Evolutionary conservation across 1,140 invertebrate genomes (phyloP).

Genomic region (Chironomus striatipennis): DNA sequence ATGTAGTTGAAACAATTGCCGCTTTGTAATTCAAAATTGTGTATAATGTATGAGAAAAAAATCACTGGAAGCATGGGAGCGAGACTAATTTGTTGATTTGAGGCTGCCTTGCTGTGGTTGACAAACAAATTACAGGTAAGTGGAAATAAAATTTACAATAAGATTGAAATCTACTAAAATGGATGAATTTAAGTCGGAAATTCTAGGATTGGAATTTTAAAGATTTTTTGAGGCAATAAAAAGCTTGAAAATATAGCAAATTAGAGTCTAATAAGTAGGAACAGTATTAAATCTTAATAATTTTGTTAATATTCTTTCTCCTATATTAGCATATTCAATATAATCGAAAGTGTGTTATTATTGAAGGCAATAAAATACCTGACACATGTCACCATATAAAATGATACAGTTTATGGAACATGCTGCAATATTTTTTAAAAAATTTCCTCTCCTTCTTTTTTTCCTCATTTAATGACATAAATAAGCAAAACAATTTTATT

Average conservation of each 20-base stretch:
- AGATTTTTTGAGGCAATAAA: too few species aligned
- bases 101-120: background rate
- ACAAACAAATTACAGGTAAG: background rate
- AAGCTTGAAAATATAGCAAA: too few species aligned
- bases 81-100: slow-evolving; percentile 4
- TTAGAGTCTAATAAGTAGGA: too few species aligned
- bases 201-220: too few species aligned
- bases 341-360: background rate
- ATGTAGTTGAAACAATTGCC: background rate
- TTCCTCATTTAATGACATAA: slow-evolving; percentile 7
- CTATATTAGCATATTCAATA: too few species aligned
- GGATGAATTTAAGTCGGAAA: too few species aligned
- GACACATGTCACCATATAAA: background rate
- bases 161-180: too few species aligned
- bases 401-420: background rate
- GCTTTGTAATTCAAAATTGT: background rate
- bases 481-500: background rate
- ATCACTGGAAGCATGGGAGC: background rate
- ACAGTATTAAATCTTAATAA: too few species aligned
- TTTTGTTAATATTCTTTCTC: too few species aligned
- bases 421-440: background rate
- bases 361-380: slow-evolving; percentile 1
- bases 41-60: background rate
- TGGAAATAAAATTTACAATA: too few species aligned
- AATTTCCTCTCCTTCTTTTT: background rate